Base-by-base conservation (phyloP, 1,140 invertebrate genomes). In the Platyscapa corneri region DNA sequence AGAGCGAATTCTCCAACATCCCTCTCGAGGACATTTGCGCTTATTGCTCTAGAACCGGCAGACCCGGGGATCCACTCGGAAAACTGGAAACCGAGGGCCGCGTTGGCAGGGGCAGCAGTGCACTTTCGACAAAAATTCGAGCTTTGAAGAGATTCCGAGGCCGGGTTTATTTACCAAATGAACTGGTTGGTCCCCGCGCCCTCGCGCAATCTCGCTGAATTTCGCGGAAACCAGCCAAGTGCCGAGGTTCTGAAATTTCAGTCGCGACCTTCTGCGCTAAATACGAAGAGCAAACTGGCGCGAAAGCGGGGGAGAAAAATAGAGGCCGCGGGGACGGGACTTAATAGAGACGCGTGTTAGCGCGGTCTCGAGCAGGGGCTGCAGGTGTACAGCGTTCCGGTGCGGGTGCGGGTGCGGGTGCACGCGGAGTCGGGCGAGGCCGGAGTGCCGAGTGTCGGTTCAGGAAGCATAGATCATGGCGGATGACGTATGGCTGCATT, bases 401-500 rank as follows among this genome's bases (percentile, higher is more conserved):
- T 5, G 42, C 5, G 5, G 12, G 5, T 7, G 5, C 42, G 42
- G 20, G 16, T 7, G 75, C 42, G 46, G 6, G 8, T 30, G 20
- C 20, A 53, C 34, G 0, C 42, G 42, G 42, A 30, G 46, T 34
- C 46, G 75, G n/a, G n/a, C 39, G 27, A 75, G 27, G n/a, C 30
- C 27, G 42, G 39, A 18, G 27, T 87, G 85, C 72, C 80, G 56
- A 85, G 30, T 87, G 86, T 81, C 80, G 56, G 86, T 65, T 75
- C 89, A 91, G 90, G 91, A 91, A 89, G 89, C 90, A 92, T 92
- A 92, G 92, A 93, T 92, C 92, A 93, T 91, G 90, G 90, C 89
- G 91, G 89, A 92, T 92, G 91, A 92, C 90, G 91, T 90, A 92
- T 91, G 92, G 92, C 90, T 91, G 91, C 90, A 92, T 92, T 92